Conservation (phyloP, 2,113 vertebrate genomes). For the Halcyon malimbica region DNA sequence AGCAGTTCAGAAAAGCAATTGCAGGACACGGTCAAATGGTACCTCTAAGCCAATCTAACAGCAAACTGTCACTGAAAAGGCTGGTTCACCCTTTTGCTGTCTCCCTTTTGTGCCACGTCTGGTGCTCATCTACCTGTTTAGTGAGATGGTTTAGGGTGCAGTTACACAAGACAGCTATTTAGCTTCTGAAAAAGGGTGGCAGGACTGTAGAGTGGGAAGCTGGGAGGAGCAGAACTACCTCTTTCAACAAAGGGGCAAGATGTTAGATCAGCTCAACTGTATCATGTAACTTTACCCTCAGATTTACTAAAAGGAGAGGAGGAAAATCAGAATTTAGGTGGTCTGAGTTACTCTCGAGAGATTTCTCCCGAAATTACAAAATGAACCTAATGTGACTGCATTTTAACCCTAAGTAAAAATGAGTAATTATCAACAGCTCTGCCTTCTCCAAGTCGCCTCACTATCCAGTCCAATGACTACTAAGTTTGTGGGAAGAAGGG, state of each 20-base stretch:
- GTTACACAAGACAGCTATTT: not conserved
- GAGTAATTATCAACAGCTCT: not conserved
- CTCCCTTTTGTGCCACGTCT: not conserved
- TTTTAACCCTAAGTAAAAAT: not conserved
- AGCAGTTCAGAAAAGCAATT: not conserved
- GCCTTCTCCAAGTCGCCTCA: not conserved
- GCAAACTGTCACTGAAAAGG: not conserved
- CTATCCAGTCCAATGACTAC: not conserved
- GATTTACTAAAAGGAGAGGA: not conserved
- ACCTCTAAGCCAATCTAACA: not conserved
- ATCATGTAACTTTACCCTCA: not conserved
- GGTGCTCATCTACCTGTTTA: not conserved
- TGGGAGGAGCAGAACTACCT: not conserved
- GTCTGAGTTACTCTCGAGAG: not conserved
- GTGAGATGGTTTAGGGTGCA: not conserved
- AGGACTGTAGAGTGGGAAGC: not conserved
- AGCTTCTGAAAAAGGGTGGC: not conserved
- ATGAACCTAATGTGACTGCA: not conserved
- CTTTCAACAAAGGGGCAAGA: not conserved
- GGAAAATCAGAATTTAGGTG: not conserved
- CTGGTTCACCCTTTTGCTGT: not conserved
- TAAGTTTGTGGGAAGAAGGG: not conserved
- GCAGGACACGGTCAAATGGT: not conserved
- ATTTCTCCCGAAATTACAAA: not conserved
- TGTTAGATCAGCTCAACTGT: not conserved